A percentile compares a stretch with the other conserved stretches of the same genome.
Evolutionary conservation across 2,888 invertebrate genomes (phyloP).

Genomic region (Phanerotoma sp.): DNA sequence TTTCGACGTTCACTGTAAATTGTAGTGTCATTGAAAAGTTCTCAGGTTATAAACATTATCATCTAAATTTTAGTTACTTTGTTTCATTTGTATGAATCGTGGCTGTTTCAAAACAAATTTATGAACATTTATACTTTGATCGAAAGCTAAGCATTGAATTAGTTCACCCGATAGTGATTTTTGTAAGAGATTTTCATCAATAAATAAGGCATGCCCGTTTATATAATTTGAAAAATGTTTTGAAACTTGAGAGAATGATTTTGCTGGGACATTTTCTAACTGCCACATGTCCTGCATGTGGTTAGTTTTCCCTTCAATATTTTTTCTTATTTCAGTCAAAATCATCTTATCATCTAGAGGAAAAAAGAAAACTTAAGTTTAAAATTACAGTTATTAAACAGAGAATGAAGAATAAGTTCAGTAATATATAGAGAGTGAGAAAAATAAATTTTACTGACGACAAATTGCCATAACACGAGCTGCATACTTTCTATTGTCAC

Average conservation of each 20-base stretch:
- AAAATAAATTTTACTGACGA: constrained; percentile 5
- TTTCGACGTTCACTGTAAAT: not conserved
- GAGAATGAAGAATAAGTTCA: not conserved
- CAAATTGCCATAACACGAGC: constrained; percentile 12
- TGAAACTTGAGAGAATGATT: not conserved
- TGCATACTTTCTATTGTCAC: constrained; percentile 4
- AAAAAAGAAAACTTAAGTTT: not conserved
- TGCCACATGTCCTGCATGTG: not conserved
- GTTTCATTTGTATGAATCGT: not conserved
- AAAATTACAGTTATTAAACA: not conserved
- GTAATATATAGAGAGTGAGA: not conserved
- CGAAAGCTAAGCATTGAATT: not conserved
- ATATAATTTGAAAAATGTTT: not conserved
- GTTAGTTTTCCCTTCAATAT: not conserved
- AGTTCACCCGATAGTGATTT: not conserved
- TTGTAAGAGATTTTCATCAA: not conserved
- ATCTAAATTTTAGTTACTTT: constrained; percentile 1
- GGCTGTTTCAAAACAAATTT: constrained; percentile 7
- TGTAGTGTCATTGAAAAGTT: constrained; percentile 1
- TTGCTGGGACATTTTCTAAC: not conserved
- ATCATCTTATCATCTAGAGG: not conserved
- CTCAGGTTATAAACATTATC: not conserved
- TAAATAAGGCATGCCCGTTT: not conserved
- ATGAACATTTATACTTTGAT: not conserved
- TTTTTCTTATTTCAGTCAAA: not conserved